These are phyloP conservation scores for Tragelaphus strepsiceros DNA, from an alignment of 2,113 vertebrate species.

Conservation along the genomic window DNA sequence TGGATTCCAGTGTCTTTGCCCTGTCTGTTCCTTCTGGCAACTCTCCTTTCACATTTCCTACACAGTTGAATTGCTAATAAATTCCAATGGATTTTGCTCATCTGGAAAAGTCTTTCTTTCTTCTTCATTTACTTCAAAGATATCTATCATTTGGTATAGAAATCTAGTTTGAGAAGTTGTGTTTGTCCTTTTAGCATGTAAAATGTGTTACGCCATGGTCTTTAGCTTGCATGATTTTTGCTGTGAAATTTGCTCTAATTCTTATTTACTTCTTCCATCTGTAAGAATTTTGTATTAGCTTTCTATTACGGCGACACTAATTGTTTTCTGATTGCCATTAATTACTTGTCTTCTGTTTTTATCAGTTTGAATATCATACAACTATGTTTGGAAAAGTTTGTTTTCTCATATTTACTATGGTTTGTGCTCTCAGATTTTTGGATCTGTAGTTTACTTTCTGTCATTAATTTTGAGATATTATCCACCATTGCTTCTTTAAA, in stretches of 20 bases:
- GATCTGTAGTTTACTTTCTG: background rate
- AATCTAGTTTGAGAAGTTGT: background rate
- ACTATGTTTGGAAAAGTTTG: background rate
- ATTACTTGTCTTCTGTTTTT: background rate
- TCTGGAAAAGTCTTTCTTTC: background rate
- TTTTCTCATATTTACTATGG: background rate
- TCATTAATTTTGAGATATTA: background rate
- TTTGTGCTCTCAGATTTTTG: background rate
- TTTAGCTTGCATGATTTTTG: background rate
- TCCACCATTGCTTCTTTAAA: background rate
- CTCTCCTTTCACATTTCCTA: background rate
- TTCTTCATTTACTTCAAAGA: background rate
- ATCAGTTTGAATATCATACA: background rate
- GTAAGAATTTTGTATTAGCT: too few relatives aligned
- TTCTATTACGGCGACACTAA: background rate
- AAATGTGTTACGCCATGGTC: background rate
- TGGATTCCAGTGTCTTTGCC: background rate
- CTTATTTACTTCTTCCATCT: background rate
- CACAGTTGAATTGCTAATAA: background rate
- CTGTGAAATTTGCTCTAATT: background rate
- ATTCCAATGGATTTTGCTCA: background rate
- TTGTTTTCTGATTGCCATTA: background rate
- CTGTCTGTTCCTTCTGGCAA: background rate
- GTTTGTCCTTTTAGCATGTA: background rate
- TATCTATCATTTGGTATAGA: background rate